Percentiles rank a stretch among this genome's conserved stretches.
These are phyloP conservation scores for Stictonetta naevosa DNA, from an alignment of 2,113 vertebrate species.

Conservation along the genomic window DNA sequence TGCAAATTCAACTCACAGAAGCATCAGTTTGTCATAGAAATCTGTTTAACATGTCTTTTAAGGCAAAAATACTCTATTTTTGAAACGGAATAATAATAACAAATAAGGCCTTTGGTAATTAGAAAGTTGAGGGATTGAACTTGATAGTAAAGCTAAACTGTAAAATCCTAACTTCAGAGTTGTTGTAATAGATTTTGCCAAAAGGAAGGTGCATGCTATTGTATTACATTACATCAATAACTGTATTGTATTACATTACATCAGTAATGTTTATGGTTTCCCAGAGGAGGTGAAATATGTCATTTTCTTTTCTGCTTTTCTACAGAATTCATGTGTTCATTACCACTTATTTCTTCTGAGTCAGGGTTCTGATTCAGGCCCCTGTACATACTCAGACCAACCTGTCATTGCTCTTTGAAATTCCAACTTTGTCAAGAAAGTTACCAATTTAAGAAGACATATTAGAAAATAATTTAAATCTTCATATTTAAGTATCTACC, in stretches of 20 bases:
- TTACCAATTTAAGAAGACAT: neutral
- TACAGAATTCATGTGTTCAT: neutral
- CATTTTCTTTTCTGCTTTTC: neutral
- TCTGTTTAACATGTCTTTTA: neutral
- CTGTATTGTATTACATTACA: too few species aligned
- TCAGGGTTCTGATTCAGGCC: neutral
- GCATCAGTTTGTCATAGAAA: neutral
- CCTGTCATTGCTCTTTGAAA: neutral
- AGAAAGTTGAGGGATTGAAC: neutral
- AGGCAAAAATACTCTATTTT: neutral
- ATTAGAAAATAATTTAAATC: neutral
- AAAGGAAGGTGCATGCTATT: neutral
- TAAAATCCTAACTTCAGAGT: neutral
- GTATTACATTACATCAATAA: too few species aligned
- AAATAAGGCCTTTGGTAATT: neutral
- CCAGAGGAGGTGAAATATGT: neutral
- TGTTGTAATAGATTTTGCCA: neutral
- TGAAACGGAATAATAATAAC: neutral
- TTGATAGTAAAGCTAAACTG: neutral
- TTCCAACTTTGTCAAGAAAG: neutral
- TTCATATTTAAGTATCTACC: neutral
- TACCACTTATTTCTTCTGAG: neutral
- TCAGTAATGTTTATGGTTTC: neutral
- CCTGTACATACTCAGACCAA: neutral
- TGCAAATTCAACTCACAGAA: neutral